Conservation (phyloP, 2,888 invertebrate species). For the Neelides folsomi region DNA sequence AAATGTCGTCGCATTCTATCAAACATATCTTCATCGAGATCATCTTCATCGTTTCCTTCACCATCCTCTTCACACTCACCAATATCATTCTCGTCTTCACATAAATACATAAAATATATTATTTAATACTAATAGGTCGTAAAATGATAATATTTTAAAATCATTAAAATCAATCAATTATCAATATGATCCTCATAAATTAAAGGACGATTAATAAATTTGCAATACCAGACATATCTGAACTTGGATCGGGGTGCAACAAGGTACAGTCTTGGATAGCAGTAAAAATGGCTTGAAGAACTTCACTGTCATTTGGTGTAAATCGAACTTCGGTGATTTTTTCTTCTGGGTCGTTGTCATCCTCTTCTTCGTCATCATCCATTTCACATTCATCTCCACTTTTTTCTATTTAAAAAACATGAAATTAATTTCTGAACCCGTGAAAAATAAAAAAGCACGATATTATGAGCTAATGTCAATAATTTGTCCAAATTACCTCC, state of each 20-base stretch:
- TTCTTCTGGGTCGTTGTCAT: conserved; percentile 44
- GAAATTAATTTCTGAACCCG: too few relatives aligned
- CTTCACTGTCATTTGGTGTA: conserved; percentile 50
- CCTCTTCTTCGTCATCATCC: conserved; percentile 36
- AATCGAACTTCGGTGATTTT: conserved; percentile 58
- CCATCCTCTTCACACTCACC: conserved; percentile 11
- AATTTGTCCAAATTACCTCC: conserved; percentile 38
- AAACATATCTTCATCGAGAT: conserved; percentile 9
- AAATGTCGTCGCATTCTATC: conserved; percentile 22
- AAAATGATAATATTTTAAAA: not conserved
- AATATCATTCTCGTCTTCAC: conserved; percentile 13
- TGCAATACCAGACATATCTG: conserved; percentile 42
- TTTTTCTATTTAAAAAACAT: conserved; percentile 14
- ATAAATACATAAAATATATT: not conserved
- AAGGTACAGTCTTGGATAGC: conserved; percentile 64
- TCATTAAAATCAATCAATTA: not conserved
- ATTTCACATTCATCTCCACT: conserved; percentile 36
- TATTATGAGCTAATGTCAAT: too few relatives aligned
- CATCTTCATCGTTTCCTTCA: conserved; percentile 2
- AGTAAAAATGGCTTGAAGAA: conserved; percentile 55
- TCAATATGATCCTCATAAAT: not conserved
- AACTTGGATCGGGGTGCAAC: conserved; percentile 63
- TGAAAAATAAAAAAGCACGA: too few relatives aligned
- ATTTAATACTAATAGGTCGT: not conserved
- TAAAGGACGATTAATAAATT: not conserved